Evolutionary conservation across 2,113 vertebrate species (phyloP).

Genomic region (Corythornis madagascariensis): DNA sequence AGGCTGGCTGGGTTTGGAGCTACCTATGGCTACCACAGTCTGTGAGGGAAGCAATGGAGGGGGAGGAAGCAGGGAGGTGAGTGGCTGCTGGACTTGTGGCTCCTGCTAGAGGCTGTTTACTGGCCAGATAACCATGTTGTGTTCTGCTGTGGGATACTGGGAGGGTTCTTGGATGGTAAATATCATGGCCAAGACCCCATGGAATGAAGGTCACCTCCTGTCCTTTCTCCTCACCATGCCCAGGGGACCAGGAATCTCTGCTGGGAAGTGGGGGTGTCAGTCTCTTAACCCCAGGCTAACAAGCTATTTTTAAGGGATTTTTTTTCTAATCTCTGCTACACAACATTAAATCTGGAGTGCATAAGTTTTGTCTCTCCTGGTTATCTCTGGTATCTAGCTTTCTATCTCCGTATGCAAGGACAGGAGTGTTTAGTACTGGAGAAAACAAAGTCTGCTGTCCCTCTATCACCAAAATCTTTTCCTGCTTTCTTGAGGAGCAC

Average conservation of each 20-base stretch:
- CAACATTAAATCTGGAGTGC: background rate
- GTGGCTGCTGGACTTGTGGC: background rate
- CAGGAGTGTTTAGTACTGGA: background rate
- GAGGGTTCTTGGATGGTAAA: background rate
- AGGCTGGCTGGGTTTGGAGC: background rate
- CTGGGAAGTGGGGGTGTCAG: background rate
- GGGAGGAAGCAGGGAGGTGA: background rate
- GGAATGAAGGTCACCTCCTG: background rate
- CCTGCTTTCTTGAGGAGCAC: background rate
- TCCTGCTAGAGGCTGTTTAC: background rate
- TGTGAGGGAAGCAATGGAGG: background rate
- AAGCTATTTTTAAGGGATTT: background rate
- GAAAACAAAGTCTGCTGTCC: background rate
- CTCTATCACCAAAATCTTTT: background rate
- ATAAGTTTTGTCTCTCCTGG: background rate
- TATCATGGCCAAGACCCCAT: rapidly evolving
- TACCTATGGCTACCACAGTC: background rate
- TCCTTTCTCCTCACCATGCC: background rate
- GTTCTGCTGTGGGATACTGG: background rate
- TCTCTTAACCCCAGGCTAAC: background rate
- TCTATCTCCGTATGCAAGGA: background rate
- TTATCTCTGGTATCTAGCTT: background rate
- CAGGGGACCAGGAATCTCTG: background rate
- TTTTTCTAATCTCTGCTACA: background rate
- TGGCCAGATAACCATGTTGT: background rate